phyloP scores from a whole-genome alignment of 2,113 vertebrate species.

The Australoheros scitulus region DNA sequence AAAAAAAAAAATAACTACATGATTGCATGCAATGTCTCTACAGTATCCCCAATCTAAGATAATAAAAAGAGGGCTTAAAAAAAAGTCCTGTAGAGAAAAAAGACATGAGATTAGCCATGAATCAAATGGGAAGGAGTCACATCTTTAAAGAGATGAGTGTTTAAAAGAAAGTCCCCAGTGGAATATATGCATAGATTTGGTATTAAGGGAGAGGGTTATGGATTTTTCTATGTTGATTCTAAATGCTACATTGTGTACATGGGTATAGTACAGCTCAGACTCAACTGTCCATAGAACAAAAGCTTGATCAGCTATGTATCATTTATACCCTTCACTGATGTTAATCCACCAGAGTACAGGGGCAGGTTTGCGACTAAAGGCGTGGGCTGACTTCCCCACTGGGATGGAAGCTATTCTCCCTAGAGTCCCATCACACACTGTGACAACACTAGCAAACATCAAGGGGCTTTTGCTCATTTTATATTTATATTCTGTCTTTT shows the following conservation, averaged over 20 bases:
- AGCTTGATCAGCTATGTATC: slow-evolving; percentile 44
- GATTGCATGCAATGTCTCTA: neutral
- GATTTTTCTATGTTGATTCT: slow-evolving; percentile 24
- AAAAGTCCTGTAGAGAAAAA: neutral
- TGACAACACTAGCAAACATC: slow-evolving; percentile 64
- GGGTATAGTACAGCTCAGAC: neutral
- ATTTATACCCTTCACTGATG: slow-evolving; percentile 48
- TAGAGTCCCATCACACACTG: slow-evolving; percentile 61
- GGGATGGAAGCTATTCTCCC: slow-evolving; percentile 64
- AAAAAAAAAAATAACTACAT: neutral
- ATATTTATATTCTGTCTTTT: slow-evolving; percentile 28
- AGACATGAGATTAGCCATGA: neutral
- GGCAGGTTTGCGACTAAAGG: slow-evolving; percentile 40
- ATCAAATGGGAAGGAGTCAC: slow-evolving; percentile 30
- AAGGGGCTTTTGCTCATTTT: slow-evolving; percentile 53
- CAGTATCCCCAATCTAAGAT: neutral
- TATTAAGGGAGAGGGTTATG: neutral
- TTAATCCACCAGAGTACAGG: slow-evolving; percentile 41
- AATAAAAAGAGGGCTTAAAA: neutral
- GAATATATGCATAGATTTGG: slow-evolving; percentile 9
- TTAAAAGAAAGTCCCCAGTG: slow-evolving; percentile 28
- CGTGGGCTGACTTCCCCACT: slow-evolving; percentile 49
- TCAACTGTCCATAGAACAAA: slow-evolving; percentile 29
- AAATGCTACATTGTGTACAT: slow-evolving; percentile 18
- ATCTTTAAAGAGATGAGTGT: slow-evolving; percentile 40